Percentiles rank a stretch among this genome's conserved stretches.
phyloP scores from a whole-genome alignment of 2,888 invertebrate genomes.

The Hecatera dysodea region DNA sequence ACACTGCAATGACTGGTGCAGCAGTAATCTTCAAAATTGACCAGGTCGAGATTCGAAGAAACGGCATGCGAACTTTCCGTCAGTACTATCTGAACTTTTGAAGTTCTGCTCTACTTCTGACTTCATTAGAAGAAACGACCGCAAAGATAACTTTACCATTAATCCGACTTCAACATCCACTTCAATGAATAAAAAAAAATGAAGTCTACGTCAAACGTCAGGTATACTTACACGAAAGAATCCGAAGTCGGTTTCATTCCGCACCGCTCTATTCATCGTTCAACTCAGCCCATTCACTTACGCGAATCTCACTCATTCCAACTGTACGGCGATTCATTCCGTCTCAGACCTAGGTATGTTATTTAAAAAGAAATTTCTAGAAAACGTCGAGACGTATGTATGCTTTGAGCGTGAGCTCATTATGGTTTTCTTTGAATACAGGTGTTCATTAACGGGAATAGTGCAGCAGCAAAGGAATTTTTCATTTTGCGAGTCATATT shows the following conservation, averaged over 20 bases:
- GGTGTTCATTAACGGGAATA: slow-evolving; percentile 75
- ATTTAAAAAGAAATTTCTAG: slow-evolving; percentile 80
- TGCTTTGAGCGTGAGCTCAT: slow-evolving; percentile 81
- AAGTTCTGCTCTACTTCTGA: slow-evolving; percentile 13
- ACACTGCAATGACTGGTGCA: neutral
- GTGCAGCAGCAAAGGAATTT: slow-evolving; percentile 80
- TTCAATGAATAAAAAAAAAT: slow-evolving; percentile 21
- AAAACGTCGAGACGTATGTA: slow-evolving; percentile 78
- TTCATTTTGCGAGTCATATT: slow-evolving; percentile 84
- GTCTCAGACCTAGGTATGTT: slow-evolving; percentile 66
- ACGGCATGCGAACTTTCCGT: neutral
- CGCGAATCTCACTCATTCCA: slow-evolving; percentile 57
- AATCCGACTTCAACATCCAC: slow-evolving; percentile 9
- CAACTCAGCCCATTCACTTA: slow-evolving; percentile 60
- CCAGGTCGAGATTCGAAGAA: neutral
- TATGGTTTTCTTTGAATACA: slow-evolving; percentile 76
- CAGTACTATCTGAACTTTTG: slow-evolving; percentile 5
- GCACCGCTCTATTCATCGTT: slow-evolving; percentile 61
- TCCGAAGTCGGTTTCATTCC: slow-evolving; percentile 57
- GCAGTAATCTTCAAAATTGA: slow-evolving; percentile 6
- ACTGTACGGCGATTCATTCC: slow-evolving; percentile 65
- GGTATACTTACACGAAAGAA: slow-evolving; percentile 49
- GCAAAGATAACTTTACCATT: slow-evolving; percentile 15
- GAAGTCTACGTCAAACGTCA: slow-evolving; percentile 54
- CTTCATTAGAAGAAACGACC: slow-evolving; percentile 29